Base-by-base conservation (phyloP, 2,113 vertebrate genomes). In the Mugil cephalus region DNA sequence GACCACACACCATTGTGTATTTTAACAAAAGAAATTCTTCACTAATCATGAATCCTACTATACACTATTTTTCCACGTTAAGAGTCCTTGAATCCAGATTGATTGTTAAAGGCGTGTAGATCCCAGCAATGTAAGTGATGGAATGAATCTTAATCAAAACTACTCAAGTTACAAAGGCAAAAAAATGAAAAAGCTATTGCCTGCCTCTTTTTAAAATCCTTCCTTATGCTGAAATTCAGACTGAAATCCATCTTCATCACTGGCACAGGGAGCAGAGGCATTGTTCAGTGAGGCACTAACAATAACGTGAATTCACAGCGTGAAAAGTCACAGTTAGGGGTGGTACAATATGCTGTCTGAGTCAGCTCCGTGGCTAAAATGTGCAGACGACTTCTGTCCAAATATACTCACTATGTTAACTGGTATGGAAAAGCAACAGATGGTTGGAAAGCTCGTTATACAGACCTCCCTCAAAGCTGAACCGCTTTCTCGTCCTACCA, bases 361-460 rank as follows among this genome's bases (percentile, higher is more conserved):
- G 10, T 42, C 7, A 9, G 55, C 38, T 65, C 68, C 46, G 34
- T 47, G 42, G 46, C 24, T 59, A 71, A 71, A 72, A 62, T 56
- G 45, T 40, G 50, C 47, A 79, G 30, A 59, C 1, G 1, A 61
- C 19, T 36, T 52, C 64, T 36, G 12, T 38, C 10, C 53, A 63
- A 77, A 73, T 63, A 65, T 36, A 80, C 62, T 24, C 35, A n/a
- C 55, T 3, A 24, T 19, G 35, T 64, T 80, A 69, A 78, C 36
- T 59, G 50, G 54, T 47, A 54, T 66, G 65, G 53, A 65, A 79
- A 53, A 70, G 64, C 12, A 71, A 54, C 21, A 69, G 38, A 80
- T 35, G 19, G 34, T 46, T 47, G 43, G 36, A 61, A n/a, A 55
- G 52, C 62, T 77, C 6, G 4, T 62, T 51, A 39, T 55, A n/a